phyloP scores from a whole-genome alignment of 2,113 vertebrate species.

The Clarias macrocephalus region DNA sequence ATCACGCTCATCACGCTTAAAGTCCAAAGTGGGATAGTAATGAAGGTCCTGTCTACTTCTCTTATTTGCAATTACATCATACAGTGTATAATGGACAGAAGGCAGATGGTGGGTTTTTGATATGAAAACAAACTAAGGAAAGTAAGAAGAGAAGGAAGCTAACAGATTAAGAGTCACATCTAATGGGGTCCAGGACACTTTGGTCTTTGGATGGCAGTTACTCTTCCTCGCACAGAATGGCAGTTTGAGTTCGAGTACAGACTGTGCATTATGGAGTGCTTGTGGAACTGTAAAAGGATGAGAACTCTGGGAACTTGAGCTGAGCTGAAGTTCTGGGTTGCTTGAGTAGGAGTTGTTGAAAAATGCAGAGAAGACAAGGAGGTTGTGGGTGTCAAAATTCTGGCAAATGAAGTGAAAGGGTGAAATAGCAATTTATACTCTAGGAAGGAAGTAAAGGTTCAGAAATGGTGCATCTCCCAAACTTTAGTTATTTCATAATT shows the following conservation, averaged over 20 bases:
- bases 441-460: background rate
- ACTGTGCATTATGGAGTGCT: background rate
- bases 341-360: background rate
- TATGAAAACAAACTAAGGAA: conserved; percentile 48
- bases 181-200: conserved; percentile 36
- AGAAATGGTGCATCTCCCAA: background rate
- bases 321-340: background rate
- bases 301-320: background rate
- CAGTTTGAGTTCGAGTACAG: background rate
- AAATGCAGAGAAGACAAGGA: background rate
- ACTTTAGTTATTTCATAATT: background rate
- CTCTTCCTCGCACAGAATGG: background rate
- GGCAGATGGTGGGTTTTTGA: conserved; percentile 43
- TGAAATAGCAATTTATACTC: background rate
- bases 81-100: conserved; percentile 56
- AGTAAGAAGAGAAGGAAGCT: background rate
- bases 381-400: conserved; percentile 5
- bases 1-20: conserved; percentile 60
- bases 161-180: conserved; percentile 17
- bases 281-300: background rate
- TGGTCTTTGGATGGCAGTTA: background rate
- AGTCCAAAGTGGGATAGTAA: conserved; percentile 63
- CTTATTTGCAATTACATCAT: conserved; percentile 56
- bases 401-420: conserved; percentile 7
- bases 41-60: conserved; percentile 46